Conservation (phyloP, 1,140 invertebrate species). For the Acromyrmex echinatior region DNA sequence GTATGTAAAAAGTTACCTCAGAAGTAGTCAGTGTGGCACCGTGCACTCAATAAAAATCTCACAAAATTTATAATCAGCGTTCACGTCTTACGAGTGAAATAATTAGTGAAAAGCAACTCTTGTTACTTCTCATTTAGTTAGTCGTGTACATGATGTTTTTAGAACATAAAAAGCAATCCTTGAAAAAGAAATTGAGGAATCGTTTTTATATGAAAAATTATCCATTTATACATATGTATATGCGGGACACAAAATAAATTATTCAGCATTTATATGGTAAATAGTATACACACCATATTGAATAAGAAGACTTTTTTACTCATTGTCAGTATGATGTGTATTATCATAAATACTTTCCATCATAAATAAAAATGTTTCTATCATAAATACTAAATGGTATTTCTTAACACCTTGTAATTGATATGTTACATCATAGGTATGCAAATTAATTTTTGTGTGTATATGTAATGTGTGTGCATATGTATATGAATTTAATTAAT, state of each 20-base stretch:
- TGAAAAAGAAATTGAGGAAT: neutral
- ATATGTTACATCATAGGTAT: too few relatives aligned
- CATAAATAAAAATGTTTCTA: too few relatives aligned
- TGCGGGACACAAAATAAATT: too few relatives aligned
- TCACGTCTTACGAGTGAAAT: constrained; percentile 49
- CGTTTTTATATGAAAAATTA: neutral
- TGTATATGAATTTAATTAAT: neutral
- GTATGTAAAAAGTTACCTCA: constrained; percentile 12
- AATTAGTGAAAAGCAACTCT: constrained; percentile 32
- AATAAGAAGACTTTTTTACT: too few relatives aligned
- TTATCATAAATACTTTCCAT: too few relatives aligned
- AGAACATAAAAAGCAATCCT: neutral
- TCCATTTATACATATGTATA: neutral
- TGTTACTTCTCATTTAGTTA: constrained; percentile 37
- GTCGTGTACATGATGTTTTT: neutral
- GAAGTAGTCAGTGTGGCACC: constrained; percentile 5
- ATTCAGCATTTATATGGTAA: too few relatives aligned
- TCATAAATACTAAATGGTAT: too few relatives aligned
- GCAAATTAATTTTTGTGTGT: too few relatives aligned
- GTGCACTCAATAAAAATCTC: neutral
- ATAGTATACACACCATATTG: too few relatives aligned
- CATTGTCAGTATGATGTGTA: too few relatives aligned
- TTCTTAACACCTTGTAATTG: too few relatives aligned
- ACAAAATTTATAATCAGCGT: constrained; percentile 50
- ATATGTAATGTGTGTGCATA: too few relatives aligned